Base-by-base conservation (phyloP, 2,888 invertebrate genomes). In the Malachius bipustulatus region DNA sequence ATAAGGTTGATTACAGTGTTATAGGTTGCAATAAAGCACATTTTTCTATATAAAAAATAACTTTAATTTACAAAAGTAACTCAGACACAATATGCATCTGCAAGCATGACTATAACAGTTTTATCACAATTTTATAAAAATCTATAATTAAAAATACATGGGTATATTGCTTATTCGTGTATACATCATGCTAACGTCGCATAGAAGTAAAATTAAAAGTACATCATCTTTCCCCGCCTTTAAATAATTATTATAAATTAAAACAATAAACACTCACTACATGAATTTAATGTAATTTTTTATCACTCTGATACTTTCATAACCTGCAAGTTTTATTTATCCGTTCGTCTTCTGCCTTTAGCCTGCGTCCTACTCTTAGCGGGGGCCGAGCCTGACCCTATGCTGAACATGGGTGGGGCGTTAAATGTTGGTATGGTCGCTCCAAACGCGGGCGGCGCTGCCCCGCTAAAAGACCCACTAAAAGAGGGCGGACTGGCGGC, bases 291-390 rank as follows among this genome's bases (percentile, higher is more conserved):
- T n/a, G n/a, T n/a, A n/a, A n/a, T n/a, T n/a, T n/a, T n/a, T n/a
- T n/a, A n/a, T n/a, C n/a, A n/a, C n/a, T n/a, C n/a, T n/a, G n/a
- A n/a, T n/a, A n/a, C n/a, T n/a, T n/a, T n/a, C n/a, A n/a, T n/a
- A n/a, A n/a, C n/a, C n/a, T n/a, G n/a, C n/a, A n/a, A n/a, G n/a
- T n/a, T n/a, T n/a, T n/a, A n/a, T n/a, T n/a, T n/a, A 6, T 31
- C n/a, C 12, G 39, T 39, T 15, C 39, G 36, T 26, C 39, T 39
- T 30, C 34, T 39, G 15, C 36, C 39, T 19, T 33, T 39, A 10
- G 31, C 24, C 8, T 31, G 27, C 2, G 36, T 14, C 26, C 39
- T 37, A 4, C 33, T 13, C 13, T 34, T 39, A 26, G 14, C 16
- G 9, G 30, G 35, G 24, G 24, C 10, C 4, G 33, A 26, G 14